Evolutionary conservation across 1,140 invertebrate genomes (phyloP).

Genomic region (Bombus confusus): DNA sequence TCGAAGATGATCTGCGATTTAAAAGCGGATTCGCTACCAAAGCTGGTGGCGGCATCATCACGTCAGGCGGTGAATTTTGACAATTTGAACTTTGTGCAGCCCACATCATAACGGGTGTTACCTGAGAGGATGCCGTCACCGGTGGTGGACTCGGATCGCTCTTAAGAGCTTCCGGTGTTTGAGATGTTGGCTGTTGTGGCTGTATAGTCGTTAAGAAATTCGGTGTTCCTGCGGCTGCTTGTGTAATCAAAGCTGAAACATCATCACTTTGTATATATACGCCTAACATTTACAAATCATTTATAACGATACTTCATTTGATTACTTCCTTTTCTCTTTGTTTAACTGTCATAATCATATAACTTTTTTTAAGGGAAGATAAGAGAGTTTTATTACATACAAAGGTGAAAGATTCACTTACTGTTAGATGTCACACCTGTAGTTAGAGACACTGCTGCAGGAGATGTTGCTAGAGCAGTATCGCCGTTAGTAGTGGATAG

Average conservation of each 20-base stretch:
- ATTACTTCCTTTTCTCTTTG: neutral
- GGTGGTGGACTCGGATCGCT: conserved; percentile 78
- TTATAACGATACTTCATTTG: neutral
- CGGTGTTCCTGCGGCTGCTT: conserved; percentile 64
- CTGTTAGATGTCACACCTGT: conserved; percentile 61
- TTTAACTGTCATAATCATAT: neutral
- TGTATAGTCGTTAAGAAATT: conserved; percentile 73
- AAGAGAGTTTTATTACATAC: no score
- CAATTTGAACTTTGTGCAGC: conserved; percentile 67
- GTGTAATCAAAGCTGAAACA: conserved; percentile 69
- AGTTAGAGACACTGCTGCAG: conserved; percentile 56
- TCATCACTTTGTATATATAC: neutral
- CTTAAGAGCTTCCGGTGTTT: conserved; percentile 72
- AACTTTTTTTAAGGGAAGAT: no score
- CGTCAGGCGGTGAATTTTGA: conserved; percentile 69
- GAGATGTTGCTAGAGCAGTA: conserved; percentile 53
- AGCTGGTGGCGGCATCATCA: conserved; percentile 80
- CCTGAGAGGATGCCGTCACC: conserved; percentile 58
- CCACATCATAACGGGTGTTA: conserved; percentile 78
- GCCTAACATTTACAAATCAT: neutral
- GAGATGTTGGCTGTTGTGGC: conserved; percentile 49
- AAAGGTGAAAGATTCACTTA: conserved; percentile 37
- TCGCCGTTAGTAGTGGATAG: conserved; percentile 84
- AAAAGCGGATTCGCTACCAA: conserved; percentile 75
- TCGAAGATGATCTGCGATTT: conserved; percentile 75